These are phyloP conservation scores for Discoglossus pictus DNA, from an alignment of 2,797 vertebrate genomes.

Conservation along the genomic window DNA sequence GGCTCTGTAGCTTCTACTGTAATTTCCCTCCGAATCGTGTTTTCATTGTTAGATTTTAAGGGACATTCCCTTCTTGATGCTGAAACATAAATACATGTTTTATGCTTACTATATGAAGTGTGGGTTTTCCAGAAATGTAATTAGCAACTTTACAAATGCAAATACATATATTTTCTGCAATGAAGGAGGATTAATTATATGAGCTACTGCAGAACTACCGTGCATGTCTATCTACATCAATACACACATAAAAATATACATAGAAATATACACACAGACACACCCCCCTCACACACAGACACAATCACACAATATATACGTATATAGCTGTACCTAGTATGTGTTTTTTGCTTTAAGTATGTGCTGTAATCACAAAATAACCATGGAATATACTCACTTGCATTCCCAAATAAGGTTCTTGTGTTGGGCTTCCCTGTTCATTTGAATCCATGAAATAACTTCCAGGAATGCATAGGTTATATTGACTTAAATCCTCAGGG, in stretches of 20 bases:
- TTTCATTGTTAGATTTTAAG: conserved; percentile 53
- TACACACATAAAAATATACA: background rate
- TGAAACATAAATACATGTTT: conserved; percentile 58
- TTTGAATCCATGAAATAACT: conserved; percentile 46
- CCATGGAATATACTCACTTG: conserved; percentile 35
- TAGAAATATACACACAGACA: conserved; percentile 54
- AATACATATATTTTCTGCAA: background rate
- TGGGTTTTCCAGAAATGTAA: conserved; percentile 27
- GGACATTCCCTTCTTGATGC: conserved; percentile 65
- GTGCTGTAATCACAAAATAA: too few relatives aligned
- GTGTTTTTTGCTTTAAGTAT: too few relatives aligned
- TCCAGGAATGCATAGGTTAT: conserved; percentile 22
- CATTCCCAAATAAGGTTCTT: conserved; percentile 42
- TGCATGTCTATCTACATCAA: too few relatives aligned
- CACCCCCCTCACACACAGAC: conserved; percentile 57
- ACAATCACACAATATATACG: background rate
- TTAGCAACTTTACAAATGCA: conserved; percentile 9
- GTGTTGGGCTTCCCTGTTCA: conserved; percentile 32
- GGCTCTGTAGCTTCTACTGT: conserved; percentile 40
- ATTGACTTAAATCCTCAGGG: conserved; percentile 21
- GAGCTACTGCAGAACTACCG: too few relatives aligned
- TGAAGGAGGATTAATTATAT: background rate
- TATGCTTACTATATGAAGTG: conserved; percentile 41
- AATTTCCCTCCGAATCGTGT: conserved; percentile 42
- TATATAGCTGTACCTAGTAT: background rate